A percentile compares a stretch with the other conserved stretches of the same genome.
phyloP scores from a whole-genome alignment of 2,113 vertebrate genomes.

The Campylomormyrus tamandua region DNA sequence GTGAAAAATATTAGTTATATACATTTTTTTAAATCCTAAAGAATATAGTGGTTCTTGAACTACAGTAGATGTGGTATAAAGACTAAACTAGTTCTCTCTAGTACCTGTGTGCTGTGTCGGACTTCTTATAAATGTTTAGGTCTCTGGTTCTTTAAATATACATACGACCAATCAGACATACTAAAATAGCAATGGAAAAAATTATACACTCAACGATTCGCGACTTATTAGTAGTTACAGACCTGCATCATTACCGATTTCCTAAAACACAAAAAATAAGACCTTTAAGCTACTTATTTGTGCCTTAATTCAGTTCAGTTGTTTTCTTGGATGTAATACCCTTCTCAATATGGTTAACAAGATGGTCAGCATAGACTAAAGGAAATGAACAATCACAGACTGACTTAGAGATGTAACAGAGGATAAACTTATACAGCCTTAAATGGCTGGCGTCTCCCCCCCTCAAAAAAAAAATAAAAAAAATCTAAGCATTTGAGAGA shows the following conservation, averaged over 20 bases:
- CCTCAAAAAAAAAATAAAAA: background rate
- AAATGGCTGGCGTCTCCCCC: background rate
- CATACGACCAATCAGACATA: background rate
- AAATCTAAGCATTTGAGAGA: background rate
- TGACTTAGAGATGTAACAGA: background rate
- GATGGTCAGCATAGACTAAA: background rate
- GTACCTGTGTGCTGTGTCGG: constrained; percentile 15
- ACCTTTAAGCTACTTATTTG: background rate
- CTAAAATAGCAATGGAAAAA: background rate
- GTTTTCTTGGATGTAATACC: background rate
- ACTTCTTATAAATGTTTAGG: background rate
- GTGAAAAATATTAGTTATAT: background rate
- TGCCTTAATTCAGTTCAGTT: constrained; percentile 2
- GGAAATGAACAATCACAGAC: background rate
- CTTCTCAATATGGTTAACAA: background rate
- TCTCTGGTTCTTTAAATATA: background rate
- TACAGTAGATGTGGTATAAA: constrained; percentile 8
- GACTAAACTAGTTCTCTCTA: constrained; percentile 7
- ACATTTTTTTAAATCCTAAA: background rate
- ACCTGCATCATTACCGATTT: constrained; percentile 15
- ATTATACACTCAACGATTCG: background rate
- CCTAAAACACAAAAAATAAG: background rate
- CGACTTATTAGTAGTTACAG: constrained; percentile 9
- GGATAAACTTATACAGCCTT: background rate
- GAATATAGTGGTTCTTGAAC: background rate